Base-by-base conservation (phyloP, 1,140 invertebrate species). In the Telenomus remus region DNA sequence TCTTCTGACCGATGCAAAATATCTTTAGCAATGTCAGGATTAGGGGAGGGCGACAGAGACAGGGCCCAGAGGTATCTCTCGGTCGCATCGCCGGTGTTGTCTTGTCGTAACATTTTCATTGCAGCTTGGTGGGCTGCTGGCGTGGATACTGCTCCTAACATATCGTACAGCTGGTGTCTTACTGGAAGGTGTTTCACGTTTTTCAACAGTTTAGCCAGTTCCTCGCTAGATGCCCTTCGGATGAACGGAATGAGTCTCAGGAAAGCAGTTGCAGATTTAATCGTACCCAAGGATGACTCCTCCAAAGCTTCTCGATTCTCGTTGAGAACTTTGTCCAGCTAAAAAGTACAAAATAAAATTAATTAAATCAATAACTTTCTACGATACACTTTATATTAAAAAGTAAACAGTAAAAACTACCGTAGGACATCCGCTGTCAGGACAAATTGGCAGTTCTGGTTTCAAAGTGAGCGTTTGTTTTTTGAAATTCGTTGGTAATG, bases 41-140 rank as follows among this genome's bases (percentile, higher is more conserved):
- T 27, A 0, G 85, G 86, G 4, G 74, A 66, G 4, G 84, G 81
- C 0, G 91, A 91, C 3, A 94, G 83, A 0, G 94, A 93, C 10
- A 95, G 77, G 0, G 91, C 90, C 89, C 94, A 92, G 0, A 95
- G 84, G 82, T 95, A 95, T 61, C 93, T 87, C 79, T 95, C 94
- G 4, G 90, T 89, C 11, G 91, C 82, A 57, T 93, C 91, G 1
- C 91, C 89, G 1, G 86, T 85, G 3, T 89, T 85, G 57, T 92
- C 90, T 39, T 92, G 90, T 53, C 91, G 89, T 0, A 94, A 85
- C 35, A 89, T 81, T 48, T 91, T 91, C 85, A 93, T 91, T 10
- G 91, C 93, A 37, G 92, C 92, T 79, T 91, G 89, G 79, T 95
- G 92, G 0, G 92, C 88, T 4, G 89, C 89, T 9, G 86, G 65